These are phyloP conservation scores for Dunckerocampus dactyliophorus DNA, from an alignment of 2,113 vertebrate species.

Conservation along the genomic window DNA sequence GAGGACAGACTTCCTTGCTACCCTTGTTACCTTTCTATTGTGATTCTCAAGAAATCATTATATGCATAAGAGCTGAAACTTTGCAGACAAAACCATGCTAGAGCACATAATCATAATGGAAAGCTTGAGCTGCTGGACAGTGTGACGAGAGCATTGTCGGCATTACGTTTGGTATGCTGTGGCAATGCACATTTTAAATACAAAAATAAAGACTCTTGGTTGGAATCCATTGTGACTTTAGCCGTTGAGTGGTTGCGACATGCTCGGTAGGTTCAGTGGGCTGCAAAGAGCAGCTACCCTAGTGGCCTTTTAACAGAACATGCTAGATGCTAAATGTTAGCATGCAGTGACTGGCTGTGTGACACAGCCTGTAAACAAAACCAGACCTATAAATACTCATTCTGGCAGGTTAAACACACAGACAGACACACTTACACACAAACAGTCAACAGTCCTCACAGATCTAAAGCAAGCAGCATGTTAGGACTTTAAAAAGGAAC, in stretches of 20 bases:
- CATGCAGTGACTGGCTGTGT: constrained; percentile 79
- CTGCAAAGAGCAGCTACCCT: constrained; percentile 52
- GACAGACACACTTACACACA: constrained; percentile 19
- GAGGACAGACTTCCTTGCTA: too few species aligned
- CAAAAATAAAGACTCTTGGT: constrained; percentile 36
- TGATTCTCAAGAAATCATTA: constrained; percentile 45
- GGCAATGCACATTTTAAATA: constrained; percentile 8
- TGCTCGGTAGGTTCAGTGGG: constrained; percentile 52
- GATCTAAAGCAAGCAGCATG: constrained; percentile 55
- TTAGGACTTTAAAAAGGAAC: constrained; percentile 36
- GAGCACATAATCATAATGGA: background rate
- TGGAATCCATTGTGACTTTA: constrained; percentile 32
- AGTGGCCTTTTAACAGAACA: constrained; percentile 50
- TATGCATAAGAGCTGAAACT: constrained; percentile 46
- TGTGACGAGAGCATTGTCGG: too few species aligned
- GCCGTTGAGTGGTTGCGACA: constrained; percentile 57
- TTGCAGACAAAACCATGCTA: constrained; percentile 54
- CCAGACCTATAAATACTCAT: constrained; percentile 62
- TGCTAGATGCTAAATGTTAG: constrained; percentile 64
- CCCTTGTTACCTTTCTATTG: background rate
- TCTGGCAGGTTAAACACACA: constrained; percentile 56
- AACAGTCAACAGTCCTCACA: constrained; percentile 55
- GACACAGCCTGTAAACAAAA: constrained; percentile 81
- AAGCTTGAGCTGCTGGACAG: too few species aligned
- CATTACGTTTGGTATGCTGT: too few species aligned